Percentiles rank a stretch among this genome's conserved stretches.
Conservation (phyloP, 2,888 invertebrate genomes). For the Lamellibrachia satsuma region DNA sequence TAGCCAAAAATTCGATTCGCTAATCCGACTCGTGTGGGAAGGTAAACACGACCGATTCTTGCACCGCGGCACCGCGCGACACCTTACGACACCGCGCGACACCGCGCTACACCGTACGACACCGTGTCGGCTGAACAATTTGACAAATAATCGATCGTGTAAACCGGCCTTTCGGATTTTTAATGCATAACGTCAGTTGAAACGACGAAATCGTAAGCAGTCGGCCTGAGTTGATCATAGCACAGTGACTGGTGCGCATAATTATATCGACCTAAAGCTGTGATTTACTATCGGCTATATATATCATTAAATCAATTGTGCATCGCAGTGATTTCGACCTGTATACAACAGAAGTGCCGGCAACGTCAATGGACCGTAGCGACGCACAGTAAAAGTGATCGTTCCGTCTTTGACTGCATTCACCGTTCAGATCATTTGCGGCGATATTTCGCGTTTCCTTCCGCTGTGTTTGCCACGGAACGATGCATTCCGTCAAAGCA, state of each 20-base stretch:
- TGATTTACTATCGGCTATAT: background rate
- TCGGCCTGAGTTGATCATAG: background rate
- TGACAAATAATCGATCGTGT: too few relatives aligned
- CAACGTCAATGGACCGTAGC: background rate
- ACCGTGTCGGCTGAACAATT: too few relatives aligned
- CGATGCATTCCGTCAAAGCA: background rate
- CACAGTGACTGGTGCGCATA: background rate
- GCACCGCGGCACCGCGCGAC: too few relatives aligned
- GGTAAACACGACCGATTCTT: too few relatives aligned
- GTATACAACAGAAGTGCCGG: background rate
- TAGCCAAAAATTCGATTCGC: too few relatives aligned
- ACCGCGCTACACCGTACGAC: too few relatives aligned
- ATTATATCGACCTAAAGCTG: background rate
- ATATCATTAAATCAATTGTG: conserved; percentile 3
- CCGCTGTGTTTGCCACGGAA: background rate
- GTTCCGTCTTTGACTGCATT: background rate
- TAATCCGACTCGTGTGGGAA: too few relatives aligned
- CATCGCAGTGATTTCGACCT: background rate
- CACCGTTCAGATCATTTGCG: background rate
- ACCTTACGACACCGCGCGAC: too few relatives aligned
- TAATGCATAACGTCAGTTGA: background rate
- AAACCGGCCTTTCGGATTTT: too few relatives aligned
- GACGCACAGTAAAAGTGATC: background rate
- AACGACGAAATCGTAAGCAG: background rate
- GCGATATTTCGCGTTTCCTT: background rate